Percentiles rank a stretch among this genome's conserved stretches.
These are phyloP conservation scores for Thalassarche chlororhynchos DNA, from an alignment of 2,113 vertebrate species.

Conservation along the genomic window DNA sequence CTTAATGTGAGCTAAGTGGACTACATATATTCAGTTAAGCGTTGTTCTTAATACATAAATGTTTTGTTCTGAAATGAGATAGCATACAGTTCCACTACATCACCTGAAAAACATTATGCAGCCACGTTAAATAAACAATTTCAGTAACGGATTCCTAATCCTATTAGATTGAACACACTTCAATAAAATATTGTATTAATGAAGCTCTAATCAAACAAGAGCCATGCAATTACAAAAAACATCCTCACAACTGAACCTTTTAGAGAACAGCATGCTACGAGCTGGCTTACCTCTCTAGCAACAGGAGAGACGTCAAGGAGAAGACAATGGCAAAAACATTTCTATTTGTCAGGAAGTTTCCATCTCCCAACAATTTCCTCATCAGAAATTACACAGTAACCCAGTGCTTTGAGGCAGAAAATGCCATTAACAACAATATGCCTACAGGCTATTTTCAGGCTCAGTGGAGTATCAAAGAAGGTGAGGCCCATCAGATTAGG, in stretches of 20 bases:
- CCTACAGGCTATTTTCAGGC: conserved; percentile 72
- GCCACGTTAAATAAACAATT: neutral
- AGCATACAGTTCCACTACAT: no score
- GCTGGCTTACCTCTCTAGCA: conserved; percentile 39
- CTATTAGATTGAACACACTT: neutral
- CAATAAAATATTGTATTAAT: neutral
- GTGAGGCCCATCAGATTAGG: conserved; percentile 64
- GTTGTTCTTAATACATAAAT: neutral
- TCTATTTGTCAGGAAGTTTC: conserved; percentile 61
- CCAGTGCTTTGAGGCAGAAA: conserved; percentile 71
- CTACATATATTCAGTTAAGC: no score
- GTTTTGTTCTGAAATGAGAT: neutral
- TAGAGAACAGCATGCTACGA: neutral
- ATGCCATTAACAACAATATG: conserved; percentile 69
- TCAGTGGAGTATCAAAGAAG: conserved; percentile 73
- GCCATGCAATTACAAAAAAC: neutral
- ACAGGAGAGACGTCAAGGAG: conserved; percentile 44
- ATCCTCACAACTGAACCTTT: neutral
- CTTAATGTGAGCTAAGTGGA: neutral
- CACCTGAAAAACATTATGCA: neutral
- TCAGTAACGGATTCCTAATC: neutral
- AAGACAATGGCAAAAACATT: conserved; percentile 28
- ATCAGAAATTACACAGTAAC: conserved; percentile 73
- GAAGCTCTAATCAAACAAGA: neutral
- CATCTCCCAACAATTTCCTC: conserved; percentile 75